These are phyloP conservation scores for Rostratula benghalensis DNA, from an alignment of 2,113 vertebrate species.

Conservation along the genomic window DNA sequence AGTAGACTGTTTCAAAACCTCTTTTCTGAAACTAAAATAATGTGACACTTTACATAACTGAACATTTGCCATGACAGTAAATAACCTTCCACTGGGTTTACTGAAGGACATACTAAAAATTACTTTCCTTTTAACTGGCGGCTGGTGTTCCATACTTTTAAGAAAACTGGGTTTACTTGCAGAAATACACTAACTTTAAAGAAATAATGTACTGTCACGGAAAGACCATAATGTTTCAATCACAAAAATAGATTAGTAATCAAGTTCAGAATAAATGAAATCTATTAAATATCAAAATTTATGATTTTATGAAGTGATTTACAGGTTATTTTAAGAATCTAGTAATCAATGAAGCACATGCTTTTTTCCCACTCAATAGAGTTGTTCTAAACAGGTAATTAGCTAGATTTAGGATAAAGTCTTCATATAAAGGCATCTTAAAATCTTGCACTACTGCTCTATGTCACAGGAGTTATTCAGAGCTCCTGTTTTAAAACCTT, in stretches of 20 bases:
- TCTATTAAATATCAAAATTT: background rate
- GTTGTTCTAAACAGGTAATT: background rate
- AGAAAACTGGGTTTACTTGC: background rate
- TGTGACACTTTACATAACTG: conserved; percentile 66
- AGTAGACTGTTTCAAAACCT: conserved; percentile 15
- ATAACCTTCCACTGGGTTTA: conserved; percentile 46
- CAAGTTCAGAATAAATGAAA: background rate
- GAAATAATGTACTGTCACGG: background rate
- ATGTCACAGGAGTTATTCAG: background rate
- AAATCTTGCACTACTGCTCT: background rate
- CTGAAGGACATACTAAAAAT: conserved; percentile 33
- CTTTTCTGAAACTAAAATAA: conserved; percentile 60
- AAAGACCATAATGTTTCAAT: background rate
- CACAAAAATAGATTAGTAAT: background rate
- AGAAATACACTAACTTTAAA: background rate
- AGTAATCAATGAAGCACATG: background rate
- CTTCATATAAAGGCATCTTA: background rate
- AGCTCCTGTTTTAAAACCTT: background rate
- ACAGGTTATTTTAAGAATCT: background rate
- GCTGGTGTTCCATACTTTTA: background rate
- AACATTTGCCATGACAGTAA: conserved; percentile 51
- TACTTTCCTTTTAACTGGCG: background rate
- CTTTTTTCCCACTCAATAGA: background rate
- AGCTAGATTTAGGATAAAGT: background rate
- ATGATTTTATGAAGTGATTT: background rate